Evolutionary conservation across 1,140 invertebrate genomes (phyloP), one percentile per base, ranked within the genome.

Genomic region (Druon quercuslanigerum): DNA sequence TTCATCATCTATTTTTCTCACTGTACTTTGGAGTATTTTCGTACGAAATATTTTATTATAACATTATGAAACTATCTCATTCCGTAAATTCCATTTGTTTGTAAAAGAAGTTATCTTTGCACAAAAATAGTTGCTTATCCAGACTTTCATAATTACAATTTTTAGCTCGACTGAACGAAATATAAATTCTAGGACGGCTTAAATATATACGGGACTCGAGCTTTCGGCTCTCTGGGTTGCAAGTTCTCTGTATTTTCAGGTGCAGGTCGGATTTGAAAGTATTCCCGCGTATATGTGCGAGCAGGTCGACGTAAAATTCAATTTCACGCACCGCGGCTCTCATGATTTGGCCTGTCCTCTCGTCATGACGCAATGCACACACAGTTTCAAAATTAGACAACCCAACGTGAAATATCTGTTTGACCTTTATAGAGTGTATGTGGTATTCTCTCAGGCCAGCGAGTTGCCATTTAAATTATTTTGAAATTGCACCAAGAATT

Each of bases 311-410:
- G 79, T 80, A 73, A 84, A 86, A 86, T 85, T 85, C 80, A 86
- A 86, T 86, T 86, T 86, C 83, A 86, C 83, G 84, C 82, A 74
- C 76, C 74, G 81, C 56, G 73, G 75, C 73, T 74, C 76, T 79
- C 81, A 79, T 83, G 76, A 80, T 79, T 79, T 75, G 71, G 54
- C 40, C 72, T 73, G 76, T 79, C 73, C 25, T 50, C 33, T 66
- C 60, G 46, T 51, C 51, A 51, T 50, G 13, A 75, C 56, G 46
- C 66, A 25, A 17, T 74, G n/a, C 73, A 66, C 60, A 66, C 60
- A 66, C 60, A 66, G 25, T 33, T 33, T 33, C 25, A 33, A 33
- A 33, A 33, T 66, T 66, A 14, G 4, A 66, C 14, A 66, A 46
- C 25, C 25, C 57, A 60, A 60, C 25, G 25, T 60, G 57, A 33